These are phyloP conservation scores for Leucophenga montana DNA, from an alignment of 2,888 invertebrate species.

Conservation along the genomic window DNA sequence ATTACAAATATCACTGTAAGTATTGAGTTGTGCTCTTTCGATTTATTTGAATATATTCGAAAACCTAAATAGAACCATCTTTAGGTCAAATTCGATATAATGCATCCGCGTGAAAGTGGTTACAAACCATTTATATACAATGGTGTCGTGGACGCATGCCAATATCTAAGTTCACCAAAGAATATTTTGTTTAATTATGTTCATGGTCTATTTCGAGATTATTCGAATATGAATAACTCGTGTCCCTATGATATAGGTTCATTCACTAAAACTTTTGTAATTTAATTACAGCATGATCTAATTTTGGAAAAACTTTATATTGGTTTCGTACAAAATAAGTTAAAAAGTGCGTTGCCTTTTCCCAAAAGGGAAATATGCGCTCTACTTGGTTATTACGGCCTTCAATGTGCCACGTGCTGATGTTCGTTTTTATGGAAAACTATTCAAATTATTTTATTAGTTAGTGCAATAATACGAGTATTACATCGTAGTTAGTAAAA, in stretches of 20 bases:
- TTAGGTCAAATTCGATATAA: constrained; percentile 19
- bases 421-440: background rate
- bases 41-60: background rate
- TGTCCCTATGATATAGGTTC: constrained; percentile 39
- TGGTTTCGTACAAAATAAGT: constrained; percentile 22
- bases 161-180: constrained; percentile 21
- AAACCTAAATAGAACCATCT: background rate
- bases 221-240: constrained; percentile 43
- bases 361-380: background rate
- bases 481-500: too few relatives aligned
- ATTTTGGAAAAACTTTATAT: constrained; percentile 29
- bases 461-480: too few relatives aligned
- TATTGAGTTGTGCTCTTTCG: background rate
- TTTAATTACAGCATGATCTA: constrained; percentile 33
- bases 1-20: constrained; percentile 21
- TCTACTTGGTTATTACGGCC: background rate
- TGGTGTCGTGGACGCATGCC: constrained; percentile 36
- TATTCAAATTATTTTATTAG: too few relatives aligned
- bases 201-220: constrained; percentile 2
- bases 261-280: too few relatives aligned
- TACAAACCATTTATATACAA: constrained; percentile 38
- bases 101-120: constrained; percentile 42
- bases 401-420: background rate
- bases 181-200: constrained; percentile 23
- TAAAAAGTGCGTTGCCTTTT: background rate